Evolutionary conservation across 2,888 invertebrate genomes (phyloP), one percentile per base, ranked within the genome.

Genomic region (Caenorhabditis macrosperma): DNA sequence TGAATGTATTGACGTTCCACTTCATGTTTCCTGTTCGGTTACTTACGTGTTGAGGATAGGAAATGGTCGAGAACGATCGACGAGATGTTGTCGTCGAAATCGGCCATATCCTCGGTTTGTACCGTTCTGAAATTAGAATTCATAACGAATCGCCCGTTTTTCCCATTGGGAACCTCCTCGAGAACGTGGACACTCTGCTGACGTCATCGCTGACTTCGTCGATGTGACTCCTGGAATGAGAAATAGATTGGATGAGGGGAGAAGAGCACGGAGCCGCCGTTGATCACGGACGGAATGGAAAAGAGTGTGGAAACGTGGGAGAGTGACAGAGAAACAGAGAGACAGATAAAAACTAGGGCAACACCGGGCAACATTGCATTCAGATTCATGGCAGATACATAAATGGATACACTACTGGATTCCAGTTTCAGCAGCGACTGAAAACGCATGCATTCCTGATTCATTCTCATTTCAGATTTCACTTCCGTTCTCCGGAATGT

Each of bases 61-160:
- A 81, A 87, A 26, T 87, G 85, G 48, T 87, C 87, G 9, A 87
- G 78, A 33, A 87, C 78, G 30, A 87, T 80, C 6, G 84, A 79
- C 2, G 83, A 84, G 20, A 81, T 68, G 55, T 83, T 83, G 72
- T 87, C 87, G 68, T 87, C 87, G 60, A 84, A 86, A 55, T 86
- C 86, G 22, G 83, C 83, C 48, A 86, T 38, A 55, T 86, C 84
- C 69, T 86, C 86, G 1, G 86, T 86, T 50, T 82, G 78, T 6
- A 72, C 82, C 22, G 82, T 83, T 57, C 84, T 83, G 59, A 64
- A 82, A 79, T 24, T 28, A 10, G 64, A 61, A 9, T 12, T 26
- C 2, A 46, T 20, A 33, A 3, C 15, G 12, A 24, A 4, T 54
- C 35, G 30, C 46, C 28, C 4, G 10, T 22, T 52, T 28, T 41